Conservation (phyloP, 2,888 invertebrate species). For the Volucella zonaria region DNA sequence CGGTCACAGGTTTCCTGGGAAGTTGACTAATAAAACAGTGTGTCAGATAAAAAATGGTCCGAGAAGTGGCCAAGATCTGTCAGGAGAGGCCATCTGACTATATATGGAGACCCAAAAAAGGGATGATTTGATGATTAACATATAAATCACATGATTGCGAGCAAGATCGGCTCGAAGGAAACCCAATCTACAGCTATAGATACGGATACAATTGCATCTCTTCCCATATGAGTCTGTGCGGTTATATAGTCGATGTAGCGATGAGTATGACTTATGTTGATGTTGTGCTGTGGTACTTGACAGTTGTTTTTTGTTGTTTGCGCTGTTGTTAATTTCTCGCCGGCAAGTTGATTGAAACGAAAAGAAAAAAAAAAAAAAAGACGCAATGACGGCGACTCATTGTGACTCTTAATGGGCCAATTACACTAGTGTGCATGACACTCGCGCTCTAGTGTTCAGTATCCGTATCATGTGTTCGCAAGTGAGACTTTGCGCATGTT, state of each 20-base stretch:
- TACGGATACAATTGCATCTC: constrained; percentile 15
- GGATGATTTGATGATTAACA: constrained; percentile 73
- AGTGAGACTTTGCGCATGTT: constrained; percentile 70
- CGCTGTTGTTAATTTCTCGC: constrained; percentile 64
- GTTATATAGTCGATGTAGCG: constrained; percentile 13
- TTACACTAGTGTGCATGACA: constrained; percentile 73
- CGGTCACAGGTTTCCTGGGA: constrained; percentile 54
- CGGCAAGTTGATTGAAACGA: constrained; percentile 66
- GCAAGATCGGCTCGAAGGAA: constrained; percentile 19
- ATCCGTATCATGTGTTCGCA: constrained; percentile 71
- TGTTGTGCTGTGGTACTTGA: constrained; percentile 38
- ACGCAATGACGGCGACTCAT: constrained; percentile 33
- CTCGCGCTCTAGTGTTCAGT: constrained; percentile 46
- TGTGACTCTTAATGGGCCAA: constrained; percentile 73
- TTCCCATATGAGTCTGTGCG: constrained; percentile 29
- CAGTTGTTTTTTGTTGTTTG: constrained; percentile 22
- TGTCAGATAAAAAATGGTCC: constrained; percentile 53
- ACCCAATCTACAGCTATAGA: constrained; percentile 28
- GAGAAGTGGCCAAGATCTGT: constrained; percentile 36
- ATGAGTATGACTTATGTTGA: constrained; percentile 23
- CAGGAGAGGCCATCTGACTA: constrained; percentile 13
- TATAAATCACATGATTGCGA: constrained; percentile 67
- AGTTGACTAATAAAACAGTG: constrained; percentile 62
- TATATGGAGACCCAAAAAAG: constrained; percentile 64
- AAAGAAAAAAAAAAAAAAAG: constrained; percentile 34